Percentiles rank a stretch among this genome's conserved stretches.
Conservation (phyloP, 2,888 invertebrate genomes). For the Marronus borbonicus region DNA sequence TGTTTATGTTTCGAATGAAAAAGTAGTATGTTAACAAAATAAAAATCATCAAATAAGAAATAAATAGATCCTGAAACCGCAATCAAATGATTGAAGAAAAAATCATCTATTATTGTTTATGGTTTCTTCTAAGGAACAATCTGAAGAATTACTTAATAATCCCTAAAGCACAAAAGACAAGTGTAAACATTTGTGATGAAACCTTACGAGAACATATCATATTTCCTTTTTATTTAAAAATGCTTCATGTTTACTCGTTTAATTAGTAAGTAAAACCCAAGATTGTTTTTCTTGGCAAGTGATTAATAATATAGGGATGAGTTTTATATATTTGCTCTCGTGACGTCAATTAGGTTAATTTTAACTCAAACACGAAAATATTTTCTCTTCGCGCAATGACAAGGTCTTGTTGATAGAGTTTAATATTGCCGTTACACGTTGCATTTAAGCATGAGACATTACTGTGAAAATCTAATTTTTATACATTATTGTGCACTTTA, state of each 20-base stretch:
- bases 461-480: not conserved
- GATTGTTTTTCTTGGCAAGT: slow-evolving; percentile 25
- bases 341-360: slow-evolving; percentile 35
- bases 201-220: not conserved
- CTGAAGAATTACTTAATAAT: no score
- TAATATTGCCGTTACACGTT: not conserved
- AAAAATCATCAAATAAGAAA: no score
- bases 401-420: slow-evolving; percentile 11
- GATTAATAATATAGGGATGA: slow-evolving; percentile 17
- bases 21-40: no score
- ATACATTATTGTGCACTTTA: slow-evolving; percentile 26
- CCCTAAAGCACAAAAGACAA: no score
- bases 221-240: slow-evolving; percentile 1
- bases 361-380: slow-evolving; percentile 38
- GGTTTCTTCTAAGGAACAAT: no score
- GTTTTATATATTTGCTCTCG: slow-evolving; percentile 1
- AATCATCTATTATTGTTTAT: no score
- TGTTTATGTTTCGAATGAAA: no score
- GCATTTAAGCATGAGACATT: not conserved
- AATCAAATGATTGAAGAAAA: no score
- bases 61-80: no score
- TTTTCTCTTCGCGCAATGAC: slow-evolving; percentile 29
- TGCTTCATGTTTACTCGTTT: not conserved
- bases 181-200: not conserved
- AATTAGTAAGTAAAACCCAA: slow-evolving; percentile 15